phyloP scores from a whole-genome alignment of 2,888 invertebrate genomes.

The Nephrotoma guestfalica region DNA sequence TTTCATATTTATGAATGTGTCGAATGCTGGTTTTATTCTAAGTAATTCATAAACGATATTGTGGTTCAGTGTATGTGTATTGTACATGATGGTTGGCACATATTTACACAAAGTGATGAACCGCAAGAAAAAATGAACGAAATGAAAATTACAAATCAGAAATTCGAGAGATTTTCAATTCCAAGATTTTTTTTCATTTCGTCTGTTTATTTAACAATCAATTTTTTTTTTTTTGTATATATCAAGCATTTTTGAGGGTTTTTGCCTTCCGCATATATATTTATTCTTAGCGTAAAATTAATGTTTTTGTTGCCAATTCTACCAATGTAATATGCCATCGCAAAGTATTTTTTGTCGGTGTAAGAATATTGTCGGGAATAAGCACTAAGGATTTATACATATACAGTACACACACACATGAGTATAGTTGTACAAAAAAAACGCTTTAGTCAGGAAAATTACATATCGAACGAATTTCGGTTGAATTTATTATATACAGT shows the following conservation, averaged over 20 bases:
- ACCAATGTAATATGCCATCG: background rate
- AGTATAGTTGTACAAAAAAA: background rate
- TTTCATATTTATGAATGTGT: background rate
- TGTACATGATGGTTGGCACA: background rate
- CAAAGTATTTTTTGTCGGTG: background rate
- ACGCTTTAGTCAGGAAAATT: background rate
- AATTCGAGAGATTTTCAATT: background rate
- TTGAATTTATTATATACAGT: background rate
- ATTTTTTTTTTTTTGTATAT: background rate
- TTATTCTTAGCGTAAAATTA: background rate
- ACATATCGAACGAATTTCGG: background rate
- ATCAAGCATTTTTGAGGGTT: background rate
- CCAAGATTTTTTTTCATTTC: background rate
- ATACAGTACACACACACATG: no score
- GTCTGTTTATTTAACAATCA: background rate
- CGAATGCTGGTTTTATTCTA: background rate
- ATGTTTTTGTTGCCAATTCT: background rate
- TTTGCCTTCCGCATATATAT: background rate
- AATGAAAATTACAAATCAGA: background rate
- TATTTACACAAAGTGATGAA: background rate
- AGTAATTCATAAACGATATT: background rate
- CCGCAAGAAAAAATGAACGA: background rate
- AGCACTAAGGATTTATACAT: background rate
- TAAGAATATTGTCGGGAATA: background rate
- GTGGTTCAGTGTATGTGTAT: background rate